Evolutionary conservation across 2,888 invertebrate species (phyloP).

Genomic region (Drosophila pseudotalamancana): DNA sequence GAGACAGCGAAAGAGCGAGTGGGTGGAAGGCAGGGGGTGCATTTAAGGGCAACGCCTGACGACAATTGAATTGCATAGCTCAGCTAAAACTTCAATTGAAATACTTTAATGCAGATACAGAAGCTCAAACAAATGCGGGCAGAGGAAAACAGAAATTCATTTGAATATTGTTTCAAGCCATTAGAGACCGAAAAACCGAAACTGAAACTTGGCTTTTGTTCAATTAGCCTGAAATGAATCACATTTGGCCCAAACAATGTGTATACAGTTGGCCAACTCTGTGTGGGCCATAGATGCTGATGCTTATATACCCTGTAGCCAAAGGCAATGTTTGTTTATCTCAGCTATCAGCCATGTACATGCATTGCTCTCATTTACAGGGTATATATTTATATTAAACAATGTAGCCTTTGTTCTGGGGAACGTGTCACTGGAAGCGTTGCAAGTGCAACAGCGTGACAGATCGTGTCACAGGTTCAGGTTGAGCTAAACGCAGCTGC

Average conservation of each 20-base stretch:
- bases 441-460: conserved; percentile 58
- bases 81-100: conserved; percentile 38
- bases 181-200: not conserved
- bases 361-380: not conserved
- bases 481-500: conserved; percentile 32
- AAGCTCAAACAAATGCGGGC: conserved; percentile 49
- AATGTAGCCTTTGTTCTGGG: not conserved
- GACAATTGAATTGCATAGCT: conserved; percentile 43
- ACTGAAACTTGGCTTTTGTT: conserved; percentile 36
- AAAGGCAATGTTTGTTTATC: not conserved
- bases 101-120: conserved; percentile 30
- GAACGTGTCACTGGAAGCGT: conserved; percentile 41
- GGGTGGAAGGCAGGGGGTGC: conserved; percentile 11
- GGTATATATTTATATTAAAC: not conserved
- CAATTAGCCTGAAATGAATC: conserved; percentile 52
- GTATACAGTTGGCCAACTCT: conserved; percentile 9
- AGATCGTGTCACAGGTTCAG: conserved; percentile 11
- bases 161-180: conserved; percentile 36
- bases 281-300: not conserved
- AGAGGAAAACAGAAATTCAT: conserved; percentile 47
- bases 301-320: conserved; percentile 16
- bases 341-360: no score
- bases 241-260: not conserved
- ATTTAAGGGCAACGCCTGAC: conserved; percentile 36
- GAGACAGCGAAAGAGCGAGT: not conserved